Conservation (phyloP, 2,113 vertebrate species). For the Gadus chalcogrammus region DNA sequence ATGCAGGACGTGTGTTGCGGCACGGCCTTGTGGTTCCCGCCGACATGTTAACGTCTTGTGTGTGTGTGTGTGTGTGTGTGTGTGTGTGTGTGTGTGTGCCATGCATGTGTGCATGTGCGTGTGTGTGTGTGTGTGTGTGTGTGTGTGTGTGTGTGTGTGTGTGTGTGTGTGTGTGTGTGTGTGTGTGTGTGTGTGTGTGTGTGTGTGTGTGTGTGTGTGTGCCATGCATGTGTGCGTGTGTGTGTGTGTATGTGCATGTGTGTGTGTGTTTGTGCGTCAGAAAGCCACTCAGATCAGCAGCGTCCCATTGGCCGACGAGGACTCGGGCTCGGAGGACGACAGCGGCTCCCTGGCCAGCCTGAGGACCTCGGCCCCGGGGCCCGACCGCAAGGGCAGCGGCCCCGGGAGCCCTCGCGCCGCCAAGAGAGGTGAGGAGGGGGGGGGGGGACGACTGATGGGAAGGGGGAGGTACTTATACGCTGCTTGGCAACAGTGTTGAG, state of each 20-base stretch:
- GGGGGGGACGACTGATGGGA: background rate
- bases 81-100: no score
- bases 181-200: no score
- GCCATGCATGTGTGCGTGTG: no score
- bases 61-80: constrained; percentile 7
- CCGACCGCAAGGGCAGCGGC: constrained; percentile 75
- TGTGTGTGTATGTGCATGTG: constrained; percentile 11
- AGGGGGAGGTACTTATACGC: background rate
- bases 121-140: constrained; percentile 8
- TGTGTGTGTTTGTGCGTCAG: constrained; percentile 44
- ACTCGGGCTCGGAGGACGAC: constrained; percentile 88
- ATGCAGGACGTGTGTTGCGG: no score
- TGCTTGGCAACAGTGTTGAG: no score
- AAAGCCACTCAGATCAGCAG: constrained; percentile 89
- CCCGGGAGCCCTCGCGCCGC: constrained; percentile 83
- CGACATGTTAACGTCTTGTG: background rate
- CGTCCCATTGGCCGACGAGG: constrained; percentile 81
- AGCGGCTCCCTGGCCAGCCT: constrained; percentile 82
- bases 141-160: background rate
- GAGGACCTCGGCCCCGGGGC: constrained; percentile 76
- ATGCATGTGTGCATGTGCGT: no score
- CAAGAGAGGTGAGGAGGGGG: constrained; percentile 77
- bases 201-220: no score
- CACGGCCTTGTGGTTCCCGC: no score
- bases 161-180: no score